These are phyloP conservation scores for Schizaphis graminum DNA, from an alignment of 2,888 invertebrate species.

Conservation along the genomic window DNA sequence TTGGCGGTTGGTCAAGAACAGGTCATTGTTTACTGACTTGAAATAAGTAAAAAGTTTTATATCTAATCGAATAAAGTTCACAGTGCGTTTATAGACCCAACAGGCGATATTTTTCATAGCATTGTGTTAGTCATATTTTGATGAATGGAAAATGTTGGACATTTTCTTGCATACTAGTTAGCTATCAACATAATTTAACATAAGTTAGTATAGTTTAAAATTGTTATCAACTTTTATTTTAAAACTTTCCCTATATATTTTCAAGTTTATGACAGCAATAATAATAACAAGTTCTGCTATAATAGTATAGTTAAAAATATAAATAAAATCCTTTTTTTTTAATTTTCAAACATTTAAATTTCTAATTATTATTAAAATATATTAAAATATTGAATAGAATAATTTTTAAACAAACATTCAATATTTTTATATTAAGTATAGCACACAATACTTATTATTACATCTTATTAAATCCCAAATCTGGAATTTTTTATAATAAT, in stretches of 20 bases:
- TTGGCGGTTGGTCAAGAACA: slow-evolving; percentile 17
- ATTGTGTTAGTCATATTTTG: not conserved
- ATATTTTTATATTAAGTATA: not conserved
- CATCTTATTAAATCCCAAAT: no score
- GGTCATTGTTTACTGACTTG: not conserved
- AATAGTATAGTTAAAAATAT: not conserved
- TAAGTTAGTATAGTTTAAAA: not conserved
- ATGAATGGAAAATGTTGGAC: not conserved
- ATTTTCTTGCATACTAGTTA: not conserved
- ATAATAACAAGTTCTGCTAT: not conserved
- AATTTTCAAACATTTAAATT: not conserved
- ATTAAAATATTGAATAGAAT: not conserved
- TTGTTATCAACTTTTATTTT: slow-evolving; percentile 14
- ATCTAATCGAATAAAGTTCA: not conserved
- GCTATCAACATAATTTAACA: not conserved
- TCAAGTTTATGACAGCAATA: not conserved
- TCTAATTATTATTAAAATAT: not conserved
- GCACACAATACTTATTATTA: no score
- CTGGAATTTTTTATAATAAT: not conserved
- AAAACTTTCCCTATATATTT: slow-evolving; percentile 15
- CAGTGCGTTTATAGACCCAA: not conserved
- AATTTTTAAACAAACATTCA: not conserved
- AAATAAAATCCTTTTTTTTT: not conserved
- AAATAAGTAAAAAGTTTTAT: slow-evolving; percentile 17
- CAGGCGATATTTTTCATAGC: not conserved